phyloP scores from a whole-genome alignment of 2,113 vertebrate species.

The Tachysurus fulvidraco region DNA sequence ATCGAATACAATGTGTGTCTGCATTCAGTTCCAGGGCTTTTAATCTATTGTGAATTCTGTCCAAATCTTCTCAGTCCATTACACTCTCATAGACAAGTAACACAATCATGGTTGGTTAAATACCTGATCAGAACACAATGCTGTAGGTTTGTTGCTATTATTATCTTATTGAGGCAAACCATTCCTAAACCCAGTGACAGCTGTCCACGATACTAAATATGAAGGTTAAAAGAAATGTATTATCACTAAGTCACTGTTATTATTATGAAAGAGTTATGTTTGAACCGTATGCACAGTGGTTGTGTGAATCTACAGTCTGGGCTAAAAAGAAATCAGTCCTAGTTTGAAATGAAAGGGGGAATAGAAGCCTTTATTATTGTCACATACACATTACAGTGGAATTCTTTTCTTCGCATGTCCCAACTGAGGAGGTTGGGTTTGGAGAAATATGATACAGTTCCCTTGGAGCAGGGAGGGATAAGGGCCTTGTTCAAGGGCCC shows the following conservation, averaged over 20 bases:
- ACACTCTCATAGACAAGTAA: not conserved
- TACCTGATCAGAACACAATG: slow-evolving; percentile 26
- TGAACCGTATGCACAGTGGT: not conserved
- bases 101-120: not conserved
- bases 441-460: no score
- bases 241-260: not conserved
- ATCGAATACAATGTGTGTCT: not conserved
- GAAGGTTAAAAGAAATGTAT: not conserved
- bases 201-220: not conserved
- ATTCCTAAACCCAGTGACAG: not conserved
- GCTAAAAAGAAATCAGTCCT: not conserved
- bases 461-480: no score
- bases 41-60: not conserved
- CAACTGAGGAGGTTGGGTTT: no score
- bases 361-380: no score
- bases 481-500: no score
- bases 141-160: not conserved
- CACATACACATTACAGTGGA: no score
- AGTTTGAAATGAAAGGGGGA: not conserved
- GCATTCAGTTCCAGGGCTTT: not conserved
- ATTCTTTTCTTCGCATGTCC: no score
- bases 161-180: slow-evolving; percentile 5
- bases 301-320: not conserved
- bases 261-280: not conserved
- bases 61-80: not conserved